Evolutionary conservation across 2,113 vertebrate species (phyloP).

Genomic region (Pangasianodon gigas): DNA sequence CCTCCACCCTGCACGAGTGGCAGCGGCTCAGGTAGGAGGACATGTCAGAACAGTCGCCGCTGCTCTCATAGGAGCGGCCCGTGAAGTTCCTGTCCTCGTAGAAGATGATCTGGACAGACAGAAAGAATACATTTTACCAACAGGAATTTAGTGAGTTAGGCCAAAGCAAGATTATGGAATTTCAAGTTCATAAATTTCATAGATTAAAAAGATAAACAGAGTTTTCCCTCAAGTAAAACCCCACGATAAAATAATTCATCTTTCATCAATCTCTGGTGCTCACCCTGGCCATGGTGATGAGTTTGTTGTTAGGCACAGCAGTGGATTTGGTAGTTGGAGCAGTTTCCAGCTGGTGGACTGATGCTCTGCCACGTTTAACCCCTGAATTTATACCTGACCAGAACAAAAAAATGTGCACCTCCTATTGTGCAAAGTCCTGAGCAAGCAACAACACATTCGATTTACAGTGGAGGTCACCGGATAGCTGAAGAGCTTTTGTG

Average conservation of each 20-base stretch:
- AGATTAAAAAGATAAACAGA: neutral
- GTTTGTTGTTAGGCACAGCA: neutral
- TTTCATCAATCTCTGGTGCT: neutral
- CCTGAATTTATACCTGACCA: constrained; percentile 18
- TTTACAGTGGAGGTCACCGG: constrained; percentile 1
- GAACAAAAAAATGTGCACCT: neutral
- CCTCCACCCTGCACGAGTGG: constrained; percentile 46
- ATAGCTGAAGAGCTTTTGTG: constrained; percentile 17
- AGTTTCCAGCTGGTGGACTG: constrained; percentile 16
- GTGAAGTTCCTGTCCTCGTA: constrained; percentile 72
- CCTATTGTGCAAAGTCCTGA: constrained; percentile 24
- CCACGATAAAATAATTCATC: neutral
- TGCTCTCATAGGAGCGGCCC: constrained; percentile 70
- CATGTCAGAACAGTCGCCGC: constrained; percentile 70
- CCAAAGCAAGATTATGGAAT: neutral
- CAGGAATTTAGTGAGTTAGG: neutral
- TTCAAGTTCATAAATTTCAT: neutral
- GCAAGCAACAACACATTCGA: neutral
- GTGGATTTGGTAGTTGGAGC: neutral
- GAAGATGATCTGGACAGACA: constrained; percentile 57
- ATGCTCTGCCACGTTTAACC: neutral
- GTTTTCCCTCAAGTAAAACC: neutral
- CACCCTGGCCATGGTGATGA: constrained; percentile 17
- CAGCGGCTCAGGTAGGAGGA: constrained; percentile 57
- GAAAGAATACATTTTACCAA: neutral